Evolutionary conservation across 2,113 vertebrate genomes (phyloP).

Genomic region (Ifrita kowaldi): DNA sequence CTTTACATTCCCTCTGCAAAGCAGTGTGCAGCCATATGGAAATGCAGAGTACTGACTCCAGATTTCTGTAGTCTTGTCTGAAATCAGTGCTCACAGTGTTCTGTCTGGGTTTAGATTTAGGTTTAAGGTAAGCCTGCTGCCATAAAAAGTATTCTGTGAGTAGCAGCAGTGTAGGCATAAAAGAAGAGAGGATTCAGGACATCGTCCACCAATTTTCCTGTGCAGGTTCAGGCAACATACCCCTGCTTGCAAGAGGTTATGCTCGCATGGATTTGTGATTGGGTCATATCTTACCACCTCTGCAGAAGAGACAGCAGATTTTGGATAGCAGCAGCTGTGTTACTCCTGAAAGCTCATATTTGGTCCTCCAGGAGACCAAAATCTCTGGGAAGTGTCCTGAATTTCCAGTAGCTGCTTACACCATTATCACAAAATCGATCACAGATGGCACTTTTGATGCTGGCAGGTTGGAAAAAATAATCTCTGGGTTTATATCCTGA

Average conservation of each 20-base stretch:
- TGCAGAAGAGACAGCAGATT: neutral
- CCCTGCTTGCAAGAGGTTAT: neutral
- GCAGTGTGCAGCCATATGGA: neutral
- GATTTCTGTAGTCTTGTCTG: neutral
- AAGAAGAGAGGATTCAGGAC: neutral
- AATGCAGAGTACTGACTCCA: neutral
- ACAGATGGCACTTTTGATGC: constrained; percentile 16
- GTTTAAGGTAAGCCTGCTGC: neutral
- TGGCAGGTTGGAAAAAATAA: constrained; percentile 26
- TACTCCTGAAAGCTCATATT: neutral
- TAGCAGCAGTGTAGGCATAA: neutral
- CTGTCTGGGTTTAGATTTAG: neutral
- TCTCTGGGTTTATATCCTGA: neutral
- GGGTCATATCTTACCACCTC: neutral
- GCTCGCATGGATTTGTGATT: neutral
- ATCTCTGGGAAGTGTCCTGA: neutral
- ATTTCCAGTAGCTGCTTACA: constrained; percentile 40
- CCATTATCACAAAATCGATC: constrained; percentile 12
- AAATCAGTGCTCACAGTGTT: neutral
- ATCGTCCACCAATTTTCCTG: neutral
- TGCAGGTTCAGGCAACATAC: neutral
- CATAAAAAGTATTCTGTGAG: neutral
- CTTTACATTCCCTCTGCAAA: neutral
- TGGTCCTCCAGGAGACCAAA: neutral
- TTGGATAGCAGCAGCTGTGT: neutral